Evolutionary conservation across 2,888 invertebrate species (phyloP).

Genomic region (Drosophila quasianomalipes): DNA sequence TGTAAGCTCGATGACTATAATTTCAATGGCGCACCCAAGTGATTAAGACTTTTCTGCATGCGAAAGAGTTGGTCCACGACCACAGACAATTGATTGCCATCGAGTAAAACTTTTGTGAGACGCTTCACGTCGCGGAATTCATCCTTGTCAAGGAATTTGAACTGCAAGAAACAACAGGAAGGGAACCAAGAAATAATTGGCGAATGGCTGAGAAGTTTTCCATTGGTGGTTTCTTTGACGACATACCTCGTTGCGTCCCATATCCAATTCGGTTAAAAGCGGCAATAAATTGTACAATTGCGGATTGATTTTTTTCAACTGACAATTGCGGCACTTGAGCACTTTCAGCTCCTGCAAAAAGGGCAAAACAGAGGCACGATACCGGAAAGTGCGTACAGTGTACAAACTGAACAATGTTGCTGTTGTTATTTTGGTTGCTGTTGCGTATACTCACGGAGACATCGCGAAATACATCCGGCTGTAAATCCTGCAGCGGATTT

Average conservation of each 20-base stretch:
- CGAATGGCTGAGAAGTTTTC: constrained; percentile 33
- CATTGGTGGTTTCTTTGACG: constrained; percentile 11
- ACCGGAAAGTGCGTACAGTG: constrained; percentile 30
- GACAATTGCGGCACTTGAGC: constrained; percentile 91
- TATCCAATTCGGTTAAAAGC: constrained; percentile 90
- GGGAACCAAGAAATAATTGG: constrained; percentile 57
- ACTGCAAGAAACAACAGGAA: constrained; percentile 77
- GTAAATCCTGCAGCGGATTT: constrained; percentile 90
- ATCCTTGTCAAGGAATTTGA: constrained; percentile 90
- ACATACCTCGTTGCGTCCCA: constrained; percentile 89
- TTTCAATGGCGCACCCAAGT: constrained; percentile 82
- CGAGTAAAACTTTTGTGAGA: constrained; percentile 88
- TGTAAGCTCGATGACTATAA: constrained; percentile 35
- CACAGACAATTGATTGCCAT: constrained; percentile 92
- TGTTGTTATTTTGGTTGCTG: constrained; percentile 11
- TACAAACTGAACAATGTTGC: not conserved
- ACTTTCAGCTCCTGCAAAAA: constrained; percentile 88
- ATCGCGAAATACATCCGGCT: constrained; percentile 92
- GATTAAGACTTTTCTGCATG: constrained; percentile 84
- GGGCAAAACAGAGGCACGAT: constrained; percentile 12
- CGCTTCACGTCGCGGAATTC: constrained; percentile 90
- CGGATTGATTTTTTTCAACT: constrained; percentile 90
- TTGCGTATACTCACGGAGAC: constrained; percentile 86
- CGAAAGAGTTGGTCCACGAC: constrained; percentile 90
- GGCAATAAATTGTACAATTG: constrained; percentile 92